phyloP scores from a whole-genome alignment of 2,797 vertebrate genomes.

The Lepilemur septentrionalis region DNA sequence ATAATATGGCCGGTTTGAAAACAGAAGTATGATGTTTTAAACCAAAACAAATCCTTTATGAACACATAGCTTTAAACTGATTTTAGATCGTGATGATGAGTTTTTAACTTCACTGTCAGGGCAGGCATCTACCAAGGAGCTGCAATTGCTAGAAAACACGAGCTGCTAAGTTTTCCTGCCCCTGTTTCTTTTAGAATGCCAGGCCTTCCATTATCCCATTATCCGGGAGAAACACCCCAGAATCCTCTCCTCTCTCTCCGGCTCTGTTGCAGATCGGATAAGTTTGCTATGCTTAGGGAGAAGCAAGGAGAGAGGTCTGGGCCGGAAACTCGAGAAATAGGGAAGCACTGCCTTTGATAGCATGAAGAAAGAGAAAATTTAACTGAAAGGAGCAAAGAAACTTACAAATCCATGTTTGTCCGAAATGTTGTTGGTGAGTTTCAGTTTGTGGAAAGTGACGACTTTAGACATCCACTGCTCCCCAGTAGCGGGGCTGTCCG shows the following conservation, averaged over 20 bases:
- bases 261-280: not conserved
- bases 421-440: constrained; percentile 99
- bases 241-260: not conserved
- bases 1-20: not conserved
- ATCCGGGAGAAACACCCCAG: not conserved
- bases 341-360: not conserved
- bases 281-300: not conserved
- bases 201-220: constrained; percentile 15
- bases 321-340: not conserved
- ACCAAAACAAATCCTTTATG: not conserved
- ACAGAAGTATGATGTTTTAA: not conserved
- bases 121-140: not conserved
- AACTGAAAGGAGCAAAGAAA: constrained; percentile 70
- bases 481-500: constrained; percentile 97
- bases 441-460: constrained; percentile 99
- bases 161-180: not conserved
- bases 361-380: not conserved
- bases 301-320: not conserved
- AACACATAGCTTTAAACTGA: not conserved
- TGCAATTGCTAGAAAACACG: not conserved
- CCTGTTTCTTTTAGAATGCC: not conserved
- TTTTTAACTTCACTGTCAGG: not conserved
- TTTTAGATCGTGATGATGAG: not conserved
- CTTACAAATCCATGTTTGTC: constrained; percentile 99
- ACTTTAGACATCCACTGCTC: constrained; percentile 99